Percentiles rank a stretch among this genome's conserved stretches.
Evolutionary conservation across 2,888 invertebrate species (phyloP).

Genomic region (Diabrotica balteata): DNA sequence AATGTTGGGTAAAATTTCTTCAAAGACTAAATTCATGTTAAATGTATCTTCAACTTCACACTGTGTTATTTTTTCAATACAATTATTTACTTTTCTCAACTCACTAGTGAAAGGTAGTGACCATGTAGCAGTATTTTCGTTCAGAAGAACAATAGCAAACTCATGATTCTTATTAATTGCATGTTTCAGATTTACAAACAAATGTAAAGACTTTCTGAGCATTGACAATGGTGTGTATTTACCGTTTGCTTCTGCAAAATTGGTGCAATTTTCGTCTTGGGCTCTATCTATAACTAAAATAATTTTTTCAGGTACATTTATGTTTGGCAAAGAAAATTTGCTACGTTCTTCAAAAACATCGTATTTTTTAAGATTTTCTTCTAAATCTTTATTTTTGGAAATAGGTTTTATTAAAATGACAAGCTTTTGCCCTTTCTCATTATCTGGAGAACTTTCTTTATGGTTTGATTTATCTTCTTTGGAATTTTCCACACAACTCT

Average conservation of each 20-base stretch:
- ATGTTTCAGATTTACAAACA: constrained; percentile 70
- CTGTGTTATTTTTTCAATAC: constrained; percentile 66
- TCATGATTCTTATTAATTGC: constrained; percentile 68
- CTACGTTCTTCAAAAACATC: constrained; percentile 40
- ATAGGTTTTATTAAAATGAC: constrained; percentile 33
- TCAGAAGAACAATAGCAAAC: constrained; percentile 68
- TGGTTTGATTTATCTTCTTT: constrained; percentile 1
- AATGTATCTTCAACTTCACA: constrained; percentile 64
- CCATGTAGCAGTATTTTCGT: constrained; percentile 64
- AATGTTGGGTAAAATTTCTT: constrained; percentile 64
- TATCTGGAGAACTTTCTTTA: constrained; percentile 25
- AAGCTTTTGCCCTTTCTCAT: constrained; percentile 31
- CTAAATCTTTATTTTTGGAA: constrained; percentile 24
- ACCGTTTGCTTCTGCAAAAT: constrained; percentile 65
- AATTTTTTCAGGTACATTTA: constrained; percentile 63
- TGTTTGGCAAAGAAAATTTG: constrained; percentile 29
- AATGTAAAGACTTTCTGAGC: constrained; percentile 69
- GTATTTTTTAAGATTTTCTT: constrained; percentile 40
- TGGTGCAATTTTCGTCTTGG: constrained; percentile 64
- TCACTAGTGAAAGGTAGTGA: constrained; percentile 70
- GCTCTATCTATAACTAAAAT: constrained; percentile 70
- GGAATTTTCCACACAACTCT: too few species aligned
- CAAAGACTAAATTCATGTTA: constrained; percentile 66
- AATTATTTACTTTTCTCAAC: constrained; percentile 64
- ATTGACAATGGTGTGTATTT: constrained; percentile 67